These are phyloP conservation scores for Eubucco bourcierii DNA, from an alignment of 2,113 vertebrate genomes.

Conservation along the genomic window DNA sequence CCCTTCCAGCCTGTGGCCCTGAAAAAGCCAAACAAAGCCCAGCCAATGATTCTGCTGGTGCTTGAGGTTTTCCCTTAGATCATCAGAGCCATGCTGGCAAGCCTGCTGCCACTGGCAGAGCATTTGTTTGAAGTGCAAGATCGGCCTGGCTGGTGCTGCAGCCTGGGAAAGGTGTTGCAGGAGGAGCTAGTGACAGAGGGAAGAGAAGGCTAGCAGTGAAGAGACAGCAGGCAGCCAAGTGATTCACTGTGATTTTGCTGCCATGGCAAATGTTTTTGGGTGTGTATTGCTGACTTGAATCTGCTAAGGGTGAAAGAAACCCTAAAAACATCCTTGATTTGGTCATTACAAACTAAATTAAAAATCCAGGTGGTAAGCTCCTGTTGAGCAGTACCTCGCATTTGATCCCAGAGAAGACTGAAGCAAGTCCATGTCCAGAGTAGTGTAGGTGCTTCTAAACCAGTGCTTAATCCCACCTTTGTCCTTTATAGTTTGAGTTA, in stretches of 20 bases:
- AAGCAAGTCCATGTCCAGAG: background rate
- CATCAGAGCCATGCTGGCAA: background rate
- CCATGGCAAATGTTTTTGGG: background rate
- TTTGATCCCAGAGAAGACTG: background rate
- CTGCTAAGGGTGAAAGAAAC: background rate
- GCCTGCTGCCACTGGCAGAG: rapidly evolving
- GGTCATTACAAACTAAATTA: background rate
- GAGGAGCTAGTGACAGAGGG: rapidly evolving
- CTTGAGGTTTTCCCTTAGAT: conserved; percentile 32
- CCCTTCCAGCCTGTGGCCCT: background rate
- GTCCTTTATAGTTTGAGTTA: background rate
- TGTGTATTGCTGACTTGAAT: background rate
- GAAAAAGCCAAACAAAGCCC: conserved; percentile 22
- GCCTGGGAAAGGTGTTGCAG: background rate
- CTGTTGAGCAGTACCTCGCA: background rate
- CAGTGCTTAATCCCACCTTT: background rate
- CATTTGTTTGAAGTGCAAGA: background rate
- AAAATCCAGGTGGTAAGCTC: background rate
- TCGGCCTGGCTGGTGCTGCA: background rate
- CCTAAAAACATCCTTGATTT: background rate
- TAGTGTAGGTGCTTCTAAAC: background rate
- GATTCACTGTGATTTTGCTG: background rate
- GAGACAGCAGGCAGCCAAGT: background rate
- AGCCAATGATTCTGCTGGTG: background rate
- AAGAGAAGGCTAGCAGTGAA: background rate